Percentiles rank a stretch among this genome's conserved stretches.
phyloP scores from a whole-genome alignment of 1,140 invertebrate species.

The Temnothorax longispinosus region DNA sequence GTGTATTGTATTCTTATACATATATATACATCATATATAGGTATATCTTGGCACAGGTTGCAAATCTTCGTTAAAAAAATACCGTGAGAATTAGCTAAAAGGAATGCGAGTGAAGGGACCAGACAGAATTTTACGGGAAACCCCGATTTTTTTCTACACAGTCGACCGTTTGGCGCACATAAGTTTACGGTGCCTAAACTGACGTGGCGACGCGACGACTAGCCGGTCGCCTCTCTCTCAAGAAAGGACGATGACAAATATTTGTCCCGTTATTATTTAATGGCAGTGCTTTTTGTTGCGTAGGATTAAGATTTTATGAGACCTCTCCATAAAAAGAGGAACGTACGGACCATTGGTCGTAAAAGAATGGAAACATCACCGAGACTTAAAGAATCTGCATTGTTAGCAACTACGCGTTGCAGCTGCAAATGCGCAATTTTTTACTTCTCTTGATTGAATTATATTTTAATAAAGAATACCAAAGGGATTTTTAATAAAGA shows the following conservation, averaged over 20 bases:
- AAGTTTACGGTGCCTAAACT: neutral
- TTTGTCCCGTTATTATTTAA: slow-evolving; percentile 81
- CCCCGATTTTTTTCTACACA: no score
- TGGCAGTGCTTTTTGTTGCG: slow-evolving; percentile 64
- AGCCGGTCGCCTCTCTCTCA: neutral
- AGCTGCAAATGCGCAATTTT: neutral
- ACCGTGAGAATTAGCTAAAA: neutral
- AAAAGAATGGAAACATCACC: neutral
- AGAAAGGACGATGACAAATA: slow-evolving; percentile 70
- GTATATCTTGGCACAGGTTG: no score
- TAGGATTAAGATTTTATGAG: slow-evolving; percentile 73
- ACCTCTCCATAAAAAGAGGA: neutral
- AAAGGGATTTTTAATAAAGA: neutral
- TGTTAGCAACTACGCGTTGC: neutral
- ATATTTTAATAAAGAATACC: neutral
- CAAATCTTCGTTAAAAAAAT: neutral
- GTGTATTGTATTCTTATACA: no score
- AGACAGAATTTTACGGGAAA: neutral
- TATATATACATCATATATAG: no score
- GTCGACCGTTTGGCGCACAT: neutral
- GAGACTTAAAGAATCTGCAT: neutral
- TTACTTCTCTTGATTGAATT: neutral
- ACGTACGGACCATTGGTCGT: neutral
- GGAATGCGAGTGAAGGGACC: neutral
- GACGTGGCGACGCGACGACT: neutral